Percentiles rank a stretch among this genome's conserved stretches.
These are phyloP conservation scores for Odocoileus hemionus DNA, from an alignment of 2,113 vertebrate species.

Conservation along the genomic window DNA sequence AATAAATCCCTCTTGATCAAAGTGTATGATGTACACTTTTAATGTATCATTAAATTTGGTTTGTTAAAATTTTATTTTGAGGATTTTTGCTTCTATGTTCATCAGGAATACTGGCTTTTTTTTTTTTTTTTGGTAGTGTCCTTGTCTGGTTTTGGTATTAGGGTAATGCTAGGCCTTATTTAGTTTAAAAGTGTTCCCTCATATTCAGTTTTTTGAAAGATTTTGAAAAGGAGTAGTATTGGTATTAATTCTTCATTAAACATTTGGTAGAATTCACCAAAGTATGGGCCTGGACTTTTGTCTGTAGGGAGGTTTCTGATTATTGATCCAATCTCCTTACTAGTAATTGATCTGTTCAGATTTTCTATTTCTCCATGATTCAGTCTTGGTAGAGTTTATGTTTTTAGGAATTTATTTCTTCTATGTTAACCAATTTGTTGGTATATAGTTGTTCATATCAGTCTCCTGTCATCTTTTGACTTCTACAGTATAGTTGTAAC, in stretches of 20 bases:
- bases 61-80: not conserved
- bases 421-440: not conserved
- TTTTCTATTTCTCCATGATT: not conserved
- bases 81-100: not conserved
- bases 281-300: not conserved
- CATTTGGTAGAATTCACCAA: not conserved
- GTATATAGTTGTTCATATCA: not conserved
- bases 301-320: not conserved
- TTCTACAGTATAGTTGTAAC: not conserved
- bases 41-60: not conserved
- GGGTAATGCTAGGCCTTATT: not conserved
- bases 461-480: not conserved
- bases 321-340: not conserved
- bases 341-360: not conserved
- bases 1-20: not conserved
- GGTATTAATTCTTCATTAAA: not conserved
- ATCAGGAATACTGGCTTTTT: not conserved
- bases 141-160: not conserved
- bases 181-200: not conserved
- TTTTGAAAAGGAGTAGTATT: not conserved
- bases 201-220: not conserved
- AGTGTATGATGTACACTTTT: not conserved
- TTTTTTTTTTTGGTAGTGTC: not conserved
- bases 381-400: not conserved
- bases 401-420: not conserved